Percentiles rank a stretch among this genome's conserved stretches.
These are phyloP conservation scores for Littorina saxatilis DNA, from an alignment of 1,140 invertebrate genomes.

Conservation along the genomic window DNA sequence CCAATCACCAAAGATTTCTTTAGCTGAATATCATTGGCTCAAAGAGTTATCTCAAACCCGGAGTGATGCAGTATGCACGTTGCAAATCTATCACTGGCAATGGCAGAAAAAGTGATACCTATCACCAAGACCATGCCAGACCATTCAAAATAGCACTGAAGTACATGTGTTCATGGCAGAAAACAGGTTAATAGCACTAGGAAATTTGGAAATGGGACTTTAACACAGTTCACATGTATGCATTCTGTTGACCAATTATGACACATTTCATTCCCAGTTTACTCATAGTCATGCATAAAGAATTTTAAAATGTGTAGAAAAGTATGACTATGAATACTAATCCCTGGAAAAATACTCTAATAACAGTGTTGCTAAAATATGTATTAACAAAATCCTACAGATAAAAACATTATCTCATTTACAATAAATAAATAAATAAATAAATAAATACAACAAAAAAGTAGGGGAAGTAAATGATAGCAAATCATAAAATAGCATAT, in stretches of 20 bases:
- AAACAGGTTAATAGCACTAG: constrained; percentile 22
- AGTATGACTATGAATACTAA: too few relatives aligned
- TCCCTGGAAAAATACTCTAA: too few relatives aligned
- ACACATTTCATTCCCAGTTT: not conserved
- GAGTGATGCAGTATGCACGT: constrained; percentile 34
- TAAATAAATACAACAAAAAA: too few relatives aligned
- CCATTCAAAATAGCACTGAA: constrained; percentile 29
- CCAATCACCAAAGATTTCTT: constrained; percentile 3
- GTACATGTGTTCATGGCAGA: constrained; percentile 14
- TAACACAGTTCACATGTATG: constrained; percentile 12
- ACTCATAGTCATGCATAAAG: not conserved
- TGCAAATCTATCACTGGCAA: constrained; percentile 24
- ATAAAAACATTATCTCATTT: too few relatives aligned
- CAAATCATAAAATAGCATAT: too few relatives aligned
- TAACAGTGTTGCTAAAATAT: too few relatives aligned
- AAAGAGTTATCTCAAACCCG: constrained; percentile 9
- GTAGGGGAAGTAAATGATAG: too few relatives aligned
- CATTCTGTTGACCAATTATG: not conserved
- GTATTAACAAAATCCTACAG: too few relatives aligned
- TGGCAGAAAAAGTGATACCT: constrained; percentile 9
- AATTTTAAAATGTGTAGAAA: too few relatives aligned
- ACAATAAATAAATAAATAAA: too few relatives aligned
- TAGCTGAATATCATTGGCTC: not conserved
- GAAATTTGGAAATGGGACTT: not conserved
- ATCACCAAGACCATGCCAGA: constrained; percentile 33